phyloP scores from a whole-genome alignment of 2,797 vertebrate species.

The Fistularia tabacaria region DNA sequence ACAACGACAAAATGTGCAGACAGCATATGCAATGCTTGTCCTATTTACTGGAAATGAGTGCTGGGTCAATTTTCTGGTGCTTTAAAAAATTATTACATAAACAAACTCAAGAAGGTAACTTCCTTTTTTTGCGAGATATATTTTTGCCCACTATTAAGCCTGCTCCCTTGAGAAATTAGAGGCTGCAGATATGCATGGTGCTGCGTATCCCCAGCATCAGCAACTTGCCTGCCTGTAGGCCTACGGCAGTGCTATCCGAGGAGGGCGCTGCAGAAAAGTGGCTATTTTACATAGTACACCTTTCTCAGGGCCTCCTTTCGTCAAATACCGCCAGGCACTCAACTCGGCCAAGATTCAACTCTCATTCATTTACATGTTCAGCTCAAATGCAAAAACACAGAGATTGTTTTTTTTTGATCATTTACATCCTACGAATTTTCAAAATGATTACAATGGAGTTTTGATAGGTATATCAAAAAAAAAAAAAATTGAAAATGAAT shows the following conservation, averaged over 20 bases:
- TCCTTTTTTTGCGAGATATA: constrained; percentile 8
- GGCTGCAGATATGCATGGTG: constrained; percentile 22
- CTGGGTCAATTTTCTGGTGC: constrained; percentile 58
- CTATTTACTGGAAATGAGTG: constrained; percentile 65
- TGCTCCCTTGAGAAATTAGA: constrained; percentile 5
- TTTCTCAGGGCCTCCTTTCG: constrained; percentile 3
- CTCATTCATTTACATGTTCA: too few species aligned
- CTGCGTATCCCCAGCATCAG: constrained; percentile 28
- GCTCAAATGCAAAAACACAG: too few species aligned
- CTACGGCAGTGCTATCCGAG: constrained; percentile 18
- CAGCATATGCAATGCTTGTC: constrained; percentile 65
- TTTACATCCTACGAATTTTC: too few species aligned
- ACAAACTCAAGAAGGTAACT: constrained; percentile 27
- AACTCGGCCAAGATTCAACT: too few species aligned
- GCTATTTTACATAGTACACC: constrained; percentile 6
- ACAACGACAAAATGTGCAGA: constrained; percentile 63
- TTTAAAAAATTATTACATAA: constrained; percentile 32
- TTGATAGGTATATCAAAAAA: too few species aligned
- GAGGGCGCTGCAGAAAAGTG: constrained; percentile 16
- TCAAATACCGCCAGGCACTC: neutral
- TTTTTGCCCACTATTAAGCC: constrained; percentile 16
- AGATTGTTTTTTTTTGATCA: too few species aligned
- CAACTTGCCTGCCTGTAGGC: constrained; percentile 23
- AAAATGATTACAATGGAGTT: too few species aligned
- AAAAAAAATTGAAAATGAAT: too few species aligned